A percentile compares a stretch with the other conserved stretches of the same genome.
Conservation (phyloP, 2,888 invertebrate genomes). For the Agrotis ipsilon region DNA sequence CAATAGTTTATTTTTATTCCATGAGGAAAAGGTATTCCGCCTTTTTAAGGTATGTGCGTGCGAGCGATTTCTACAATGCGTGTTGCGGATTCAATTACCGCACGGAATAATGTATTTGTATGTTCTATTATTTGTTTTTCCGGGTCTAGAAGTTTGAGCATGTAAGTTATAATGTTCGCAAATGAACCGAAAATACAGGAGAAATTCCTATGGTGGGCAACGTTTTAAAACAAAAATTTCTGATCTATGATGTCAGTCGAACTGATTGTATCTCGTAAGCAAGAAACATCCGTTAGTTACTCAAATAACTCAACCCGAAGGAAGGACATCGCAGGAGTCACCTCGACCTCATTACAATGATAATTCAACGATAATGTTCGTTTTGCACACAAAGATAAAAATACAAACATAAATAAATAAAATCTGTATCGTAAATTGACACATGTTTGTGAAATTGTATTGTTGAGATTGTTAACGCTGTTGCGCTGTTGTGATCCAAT, state of each 20-base stretch:
- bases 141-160: too few species aligned
- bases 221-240: constrained; percentile 3
- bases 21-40: too few species aligned
- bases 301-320: constrained; percentile 19
- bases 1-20: too few species aligned
- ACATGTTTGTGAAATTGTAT: constrained; percentile 55
- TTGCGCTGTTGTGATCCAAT: constrained; percentile 74
- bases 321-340: constrained; percentile 47
- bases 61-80: too few species aligned
- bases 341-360: constrained; percentile 60
- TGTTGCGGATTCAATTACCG: too few species aligned
- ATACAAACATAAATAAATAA: constrained; percentile 47
- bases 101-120: too few species aligned
- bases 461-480: constrained; percentile 51
- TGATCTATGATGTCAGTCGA: neutral
- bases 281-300: constrained; percentile 30
- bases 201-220: too few species aligned
- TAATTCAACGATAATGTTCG: constrained; percentile 30
- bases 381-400: constrained; percentile 34
- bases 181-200: too few species aligned
- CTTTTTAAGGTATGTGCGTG: too few species aligned
- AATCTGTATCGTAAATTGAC: constrained; percentile 48
- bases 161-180: too few species aligned
- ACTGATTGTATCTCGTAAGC: neutral
- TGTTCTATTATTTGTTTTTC: too few species aligned